Percentiles rank a stretch among this genome's conserved stretches.
Evolutionary conservation across 2,888 invertebrate species (phyloP).

Genomic region (Pachymerium ferrugineum): DNA sequence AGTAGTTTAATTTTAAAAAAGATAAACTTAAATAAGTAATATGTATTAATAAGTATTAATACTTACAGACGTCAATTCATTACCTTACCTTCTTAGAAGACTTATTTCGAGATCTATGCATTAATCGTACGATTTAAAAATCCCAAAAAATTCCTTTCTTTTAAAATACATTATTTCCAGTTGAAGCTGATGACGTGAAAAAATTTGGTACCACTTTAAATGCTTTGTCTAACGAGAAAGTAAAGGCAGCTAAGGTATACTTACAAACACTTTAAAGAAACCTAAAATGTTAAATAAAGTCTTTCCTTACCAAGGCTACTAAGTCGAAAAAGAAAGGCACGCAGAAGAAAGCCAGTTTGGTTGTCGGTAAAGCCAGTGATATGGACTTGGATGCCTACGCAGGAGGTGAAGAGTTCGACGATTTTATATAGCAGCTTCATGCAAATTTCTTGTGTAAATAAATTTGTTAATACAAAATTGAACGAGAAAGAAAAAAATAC

Average conservation of each 20-base stretch:
- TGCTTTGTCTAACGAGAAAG: constrained; percentile 78
- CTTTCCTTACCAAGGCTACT: too few relatives aligned
- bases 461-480: too few relatives aligned
- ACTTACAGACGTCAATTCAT: neutral
- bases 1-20: too few relatives aligned
- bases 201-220: constrained; percentile 78
- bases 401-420: neutral
- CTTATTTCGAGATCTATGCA: neutral
- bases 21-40: too few relatives aligned
- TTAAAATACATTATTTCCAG: constrained; percentile 56
- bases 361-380: constrained; percentile 32
- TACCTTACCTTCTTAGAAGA: constrained; percentile 1
- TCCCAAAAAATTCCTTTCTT: too few relatives aligned
- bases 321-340: constrained; percentile 31
- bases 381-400: too few relatives aligned
- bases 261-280: too few relatives aligned
- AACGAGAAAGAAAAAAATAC: neutral
- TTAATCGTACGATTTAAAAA: neutral
- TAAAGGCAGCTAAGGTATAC: constrained; percentile 58
- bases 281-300: too few relatives aligned
- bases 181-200: constrained; percentile 71
- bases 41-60: too few relatives aligned
- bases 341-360: constrained; percentile 31
- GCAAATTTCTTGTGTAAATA: too few relatives aligned
- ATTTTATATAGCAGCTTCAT: too few relatives aligned